Percentiles rank a stretch among this genome's conserved stretches.
Evolutionary conservation across 2,113 vertebrate genomes (phyloP).

Genomic region (Leptobrachium ailaonicum): DNA sequence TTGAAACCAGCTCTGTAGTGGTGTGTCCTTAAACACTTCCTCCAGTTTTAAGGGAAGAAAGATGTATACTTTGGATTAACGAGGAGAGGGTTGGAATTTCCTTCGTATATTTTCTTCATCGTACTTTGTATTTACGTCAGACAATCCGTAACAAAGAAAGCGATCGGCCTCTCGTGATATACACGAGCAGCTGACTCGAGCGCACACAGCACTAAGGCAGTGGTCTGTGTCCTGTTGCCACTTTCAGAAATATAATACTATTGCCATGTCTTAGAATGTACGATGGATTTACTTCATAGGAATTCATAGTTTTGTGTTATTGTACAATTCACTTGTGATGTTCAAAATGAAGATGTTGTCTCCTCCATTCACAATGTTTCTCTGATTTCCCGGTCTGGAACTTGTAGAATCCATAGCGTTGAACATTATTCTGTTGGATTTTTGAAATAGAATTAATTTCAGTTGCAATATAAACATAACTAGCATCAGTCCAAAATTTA

Average conservation of each 20-base stretch:
- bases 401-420: too few relatives aligned
- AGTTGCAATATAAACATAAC: too few relatives aligned
- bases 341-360: too few relatives aligned
- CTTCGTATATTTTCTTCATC: constrained; percentile 49
- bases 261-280: constrained; percentile 57
- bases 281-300: constrained; percentile 16
- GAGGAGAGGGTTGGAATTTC: constrained; percentile 64
- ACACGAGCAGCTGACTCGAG: constrained; percentile 71
- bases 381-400: too few relatives aligned
- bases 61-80: constrained; percentile 69
- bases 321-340: too few relatives aligned
- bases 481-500: too few relatives aligned
- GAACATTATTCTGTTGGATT: too few relatives aligned
- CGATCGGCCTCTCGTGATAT: constrained; percentile 62
- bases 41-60: constrained; percentile 70
- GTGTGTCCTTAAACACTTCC: constrained; percentile 68
- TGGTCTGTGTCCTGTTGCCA: constrained; percentile 63
- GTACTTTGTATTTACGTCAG: not conserved
- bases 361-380: too few relatives aligned
- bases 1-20: constrained; percentile 68
- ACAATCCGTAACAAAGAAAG: constrained; percentile 70
- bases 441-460: too few relatives aligned
- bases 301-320: not conserved
- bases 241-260: constrained; percentile 74
- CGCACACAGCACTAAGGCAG: constrained; percentile 65